Conservation (phyloP, 2,888 invertebrate genomes). For the Gisinianus flammeolus region DNA sequence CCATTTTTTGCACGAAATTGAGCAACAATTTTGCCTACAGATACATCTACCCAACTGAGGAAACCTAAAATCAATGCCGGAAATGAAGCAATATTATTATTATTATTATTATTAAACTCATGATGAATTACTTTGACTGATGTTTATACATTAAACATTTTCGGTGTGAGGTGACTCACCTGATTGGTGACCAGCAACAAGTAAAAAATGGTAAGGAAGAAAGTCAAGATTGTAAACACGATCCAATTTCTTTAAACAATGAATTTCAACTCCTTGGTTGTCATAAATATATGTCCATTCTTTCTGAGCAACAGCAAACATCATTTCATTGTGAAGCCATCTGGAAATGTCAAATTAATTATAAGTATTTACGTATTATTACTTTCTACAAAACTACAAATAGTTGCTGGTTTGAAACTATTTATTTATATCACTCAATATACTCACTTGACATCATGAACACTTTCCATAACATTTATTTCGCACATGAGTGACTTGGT, state of each 20-base stretch:
- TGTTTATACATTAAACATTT: not conserved
- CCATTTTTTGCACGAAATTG: conserved; percentile 79
- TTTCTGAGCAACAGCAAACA: conserved; percentile 97
- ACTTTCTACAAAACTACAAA: too few species aligned
- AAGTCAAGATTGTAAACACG: conserved; percentile 85
- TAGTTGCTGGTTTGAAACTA: not conserved
- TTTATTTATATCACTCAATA: too few species aligned
- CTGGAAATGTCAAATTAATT: conserved; percentile 62
- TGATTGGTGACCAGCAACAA: conserved; percentile 69
- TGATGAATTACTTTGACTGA: too few species aligned
- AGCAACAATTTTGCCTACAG: conserved; percentile 85
- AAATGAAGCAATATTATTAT: not conserved
- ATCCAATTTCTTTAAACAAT: conserved; percentile 87
- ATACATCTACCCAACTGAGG: conserved; percentile 91
- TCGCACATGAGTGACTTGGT: conserved; percentile 94
- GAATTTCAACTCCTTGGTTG: conserved; percentile 93
- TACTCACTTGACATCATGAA: conserved; percentile 84
- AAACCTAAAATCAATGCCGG: conserved; percentile 67
- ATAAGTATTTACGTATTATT: not conserved
- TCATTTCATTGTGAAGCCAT: conserved; percentile 93
- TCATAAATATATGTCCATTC: conserved; percentile 97
- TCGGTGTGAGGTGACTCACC: conserved; percentile 36
- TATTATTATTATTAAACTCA: not conserved
- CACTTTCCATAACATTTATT: conserved; percentile 95
- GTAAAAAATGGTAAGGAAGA: conserved; percentile 94